These are phyloP conservation scores for Rhopalosiphum padi DNA, from an alignment of 1,140 invertebrate species.

Conservation along the genomic window DNA sequence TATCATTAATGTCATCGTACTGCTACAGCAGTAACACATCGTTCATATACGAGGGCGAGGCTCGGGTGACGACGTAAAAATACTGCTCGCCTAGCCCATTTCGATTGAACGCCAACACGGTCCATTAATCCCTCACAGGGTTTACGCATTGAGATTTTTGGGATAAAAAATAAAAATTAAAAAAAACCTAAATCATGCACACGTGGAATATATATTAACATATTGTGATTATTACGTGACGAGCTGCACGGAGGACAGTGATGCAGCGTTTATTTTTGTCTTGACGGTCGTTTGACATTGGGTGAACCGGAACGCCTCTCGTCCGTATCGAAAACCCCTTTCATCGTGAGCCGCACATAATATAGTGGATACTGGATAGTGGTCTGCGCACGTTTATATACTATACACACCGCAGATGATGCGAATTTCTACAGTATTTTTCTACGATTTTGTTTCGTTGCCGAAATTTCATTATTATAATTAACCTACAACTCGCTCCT, in stretches of 20 bases:
- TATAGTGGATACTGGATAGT: background rate
- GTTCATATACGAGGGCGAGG: constrained; percentile 20
- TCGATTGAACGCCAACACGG: constrained; percentile 24
- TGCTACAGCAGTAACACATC: background rate
- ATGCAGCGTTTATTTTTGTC: constrained; percentile 30
- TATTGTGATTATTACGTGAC: background rate
- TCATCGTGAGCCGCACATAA: background rate
- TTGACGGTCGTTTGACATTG: constrained; percentile 4
- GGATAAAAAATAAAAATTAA: constrained; percentile 16
- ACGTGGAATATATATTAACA: background rate
- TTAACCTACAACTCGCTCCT: too few species aligned
- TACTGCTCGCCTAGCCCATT: background rate
- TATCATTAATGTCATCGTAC: background rate
- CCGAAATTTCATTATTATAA: background rate
- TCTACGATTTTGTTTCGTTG: background rate
- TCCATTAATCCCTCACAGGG: constrained; percentile 11
- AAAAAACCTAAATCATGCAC: background rate
- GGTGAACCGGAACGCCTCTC: constrained; percentile 47
- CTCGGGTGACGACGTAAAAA: background rate
- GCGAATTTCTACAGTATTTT: background rate
- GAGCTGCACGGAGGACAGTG: background rate
- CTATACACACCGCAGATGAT: background rate
- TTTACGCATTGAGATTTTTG: constrained; percentile 26
- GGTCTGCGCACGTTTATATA: background rate
- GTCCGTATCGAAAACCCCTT: constrained; percentile 34